These are phyloP conservation scores for Vandiemenella viatica DNA, from an alignment of 2,888 invertebrate species.

Conservation along the genomic window DNA sequence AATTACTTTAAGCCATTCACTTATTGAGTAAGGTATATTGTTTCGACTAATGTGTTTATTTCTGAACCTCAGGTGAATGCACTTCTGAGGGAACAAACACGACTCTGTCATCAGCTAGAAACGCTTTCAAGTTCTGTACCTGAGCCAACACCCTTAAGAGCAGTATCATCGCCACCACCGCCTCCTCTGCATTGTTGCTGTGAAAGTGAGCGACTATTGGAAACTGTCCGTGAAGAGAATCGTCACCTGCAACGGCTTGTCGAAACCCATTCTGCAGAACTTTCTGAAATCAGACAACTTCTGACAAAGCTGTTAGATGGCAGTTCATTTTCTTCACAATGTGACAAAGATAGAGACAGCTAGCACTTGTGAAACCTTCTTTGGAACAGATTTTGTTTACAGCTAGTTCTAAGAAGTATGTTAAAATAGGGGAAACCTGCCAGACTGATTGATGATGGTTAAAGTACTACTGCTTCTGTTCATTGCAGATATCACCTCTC, in stretches of 20 bases:
- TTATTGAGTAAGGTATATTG: too few relatives aligned
- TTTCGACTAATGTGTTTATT: too few relatives aligned
- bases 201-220: conserved; percentile 4
- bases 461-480: too few relatives aligned
- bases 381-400: too few relatives aligned
- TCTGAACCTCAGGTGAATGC: conserved; percentile 9
- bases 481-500: too few relatives aligned
- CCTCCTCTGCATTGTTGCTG: not conserved
- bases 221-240: conserved; percentile 11
- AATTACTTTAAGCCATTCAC: too few relatives aligned
- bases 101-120: conserved; percentile 11
- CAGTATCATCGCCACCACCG: not conserved
- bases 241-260: conserved; percentile 9
- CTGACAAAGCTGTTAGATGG: conserved; percentile 8
- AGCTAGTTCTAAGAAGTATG: too few relatives aligned
- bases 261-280: conserved; percentile 10
- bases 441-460: too few relatives aligned
- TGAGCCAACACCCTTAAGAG: not conserved
- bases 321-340: too few relatives aligned
- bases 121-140: not conserved
- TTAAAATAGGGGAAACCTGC: too few relatives aligned
- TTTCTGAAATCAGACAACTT: conserved; percentile 12
- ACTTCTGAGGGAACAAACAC: conserved; percentile 11
- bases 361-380: too few relatives aligned
- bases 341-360: too few relatives aligned